phyloP scores from a whole-genome alignment of 2,113 vertebrate species.

The Macroglossus sobrinus region DNA sequence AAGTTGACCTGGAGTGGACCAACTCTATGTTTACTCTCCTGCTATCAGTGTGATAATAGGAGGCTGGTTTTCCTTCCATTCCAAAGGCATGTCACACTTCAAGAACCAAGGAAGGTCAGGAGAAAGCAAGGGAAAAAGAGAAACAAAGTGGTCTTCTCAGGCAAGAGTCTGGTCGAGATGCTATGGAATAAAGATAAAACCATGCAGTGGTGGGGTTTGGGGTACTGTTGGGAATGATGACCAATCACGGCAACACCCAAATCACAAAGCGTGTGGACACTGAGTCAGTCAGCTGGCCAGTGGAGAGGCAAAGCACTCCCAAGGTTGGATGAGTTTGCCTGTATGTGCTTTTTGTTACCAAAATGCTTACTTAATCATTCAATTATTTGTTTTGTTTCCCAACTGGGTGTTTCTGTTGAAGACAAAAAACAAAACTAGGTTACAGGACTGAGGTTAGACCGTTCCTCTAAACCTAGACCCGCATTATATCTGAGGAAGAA shows the following conservation, averaged over 20 bases:
- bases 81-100: background rate
- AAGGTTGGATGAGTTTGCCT: background rate
- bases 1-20: background rate
- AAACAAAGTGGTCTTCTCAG: background rate
- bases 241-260: background rate
- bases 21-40: background rate
- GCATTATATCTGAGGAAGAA: background rate
- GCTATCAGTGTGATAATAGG: background rate
- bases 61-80: background rate
- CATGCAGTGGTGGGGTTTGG: rapidly evolving
- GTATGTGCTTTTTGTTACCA: background rate
- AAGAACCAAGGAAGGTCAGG: background rate
- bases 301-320: background rate
- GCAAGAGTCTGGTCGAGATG: background rate
- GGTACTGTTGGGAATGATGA: background rate
- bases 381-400: background rate
- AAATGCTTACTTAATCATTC: background rate
- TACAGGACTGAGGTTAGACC: background rate
- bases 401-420: background rate
- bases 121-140: background rate
- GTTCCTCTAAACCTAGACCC: background rate
- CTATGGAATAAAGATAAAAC: background rate
- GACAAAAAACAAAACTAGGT: background rate
- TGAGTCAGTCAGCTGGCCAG: background rate
- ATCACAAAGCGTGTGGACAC: background rate